phyloP scores from a whole-genome alignment of 2,888 invertebrate genomes.

The Sesia apiformis region DNA sequence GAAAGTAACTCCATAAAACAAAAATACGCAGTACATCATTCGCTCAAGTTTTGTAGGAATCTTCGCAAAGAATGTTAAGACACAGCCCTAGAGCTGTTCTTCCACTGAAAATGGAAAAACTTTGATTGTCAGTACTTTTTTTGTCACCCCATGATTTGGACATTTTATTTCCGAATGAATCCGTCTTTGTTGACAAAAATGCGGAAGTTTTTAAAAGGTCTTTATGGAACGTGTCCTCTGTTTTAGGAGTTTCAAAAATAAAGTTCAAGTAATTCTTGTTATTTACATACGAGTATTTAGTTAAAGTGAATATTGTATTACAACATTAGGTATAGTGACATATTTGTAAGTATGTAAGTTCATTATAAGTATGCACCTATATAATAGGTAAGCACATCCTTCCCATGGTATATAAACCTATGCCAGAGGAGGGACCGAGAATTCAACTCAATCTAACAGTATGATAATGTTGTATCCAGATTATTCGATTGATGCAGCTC shows the following conservation, averaged over 20 bases:
- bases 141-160: constrained; percentile 55
- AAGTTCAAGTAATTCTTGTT: no score
- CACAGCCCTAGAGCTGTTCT: constrained; percentile 38
- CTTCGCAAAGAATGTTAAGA: neutral
- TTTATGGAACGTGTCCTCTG: neutral
- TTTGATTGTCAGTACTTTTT: constrained; percentile 59
- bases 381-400: no score
- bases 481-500: no score
- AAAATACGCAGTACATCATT: neutral
- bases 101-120: constrained; percentile 62
- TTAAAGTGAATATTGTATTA: no score
- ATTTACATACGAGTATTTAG: no score
- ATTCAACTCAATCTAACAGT: no score
- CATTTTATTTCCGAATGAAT: constrained; percentile 31
- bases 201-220: constrained; percentile 10
- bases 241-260: neutral
- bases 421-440: no score
- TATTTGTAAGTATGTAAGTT: no score
- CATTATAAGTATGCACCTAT: no score
- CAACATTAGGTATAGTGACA: no score
- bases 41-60: neutral
- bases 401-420: no score
- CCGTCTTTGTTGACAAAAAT: constrained; percentile 15
- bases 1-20: neutral
- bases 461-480: no score